phyloP scores from a whole-genome alignment of 2,797 vertebrate genomes.

The Manis pentadactyla region DNA sequence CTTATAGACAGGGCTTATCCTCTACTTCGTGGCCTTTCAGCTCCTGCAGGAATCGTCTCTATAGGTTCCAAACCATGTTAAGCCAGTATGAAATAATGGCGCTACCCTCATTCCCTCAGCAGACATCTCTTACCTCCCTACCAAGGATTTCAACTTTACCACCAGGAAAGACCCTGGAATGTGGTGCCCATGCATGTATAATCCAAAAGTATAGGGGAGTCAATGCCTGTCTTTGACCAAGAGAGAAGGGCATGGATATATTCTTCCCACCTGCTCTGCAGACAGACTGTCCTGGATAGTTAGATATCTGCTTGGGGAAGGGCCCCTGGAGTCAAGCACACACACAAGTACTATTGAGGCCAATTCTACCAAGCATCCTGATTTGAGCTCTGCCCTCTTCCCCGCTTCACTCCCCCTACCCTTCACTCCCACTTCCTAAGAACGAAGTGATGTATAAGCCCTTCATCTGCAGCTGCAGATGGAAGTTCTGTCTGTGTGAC shows the following conservation, averaged over 20 bases:
- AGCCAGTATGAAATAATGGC: not conserved
- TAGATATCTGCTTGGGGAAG: not conserved
- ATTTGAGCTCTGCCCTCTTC: not conserved
- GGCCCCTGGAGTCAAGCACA: not conserved
- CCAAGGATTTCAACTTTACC: not conserved
- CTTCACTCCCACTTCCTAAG: not conserved
- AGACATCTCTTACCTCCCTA: not conserved
- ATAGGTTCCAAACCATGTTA: not conserved
- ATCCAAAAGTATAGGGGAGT: not conserved
- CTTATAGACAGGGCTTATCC: not conserved
- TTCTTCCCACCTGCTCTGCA: not conserved
- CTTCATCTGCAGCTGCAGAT: not conserved
- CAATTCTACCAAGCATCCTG: not conserved
- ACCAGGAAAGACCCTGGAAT: not conserved
- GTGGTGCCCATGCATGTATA: not conserved
- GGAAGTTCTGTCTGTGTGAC: not conserved
- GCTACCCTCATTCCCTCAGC: not conserved
- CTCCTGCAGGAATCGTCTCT: not conserved
- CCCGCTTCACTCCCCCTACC: too few relatives aligned
- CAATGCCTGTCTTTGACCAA: not conserved
- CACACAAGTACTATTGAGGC: not conserved
- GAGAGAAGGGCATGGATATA: not conserved
- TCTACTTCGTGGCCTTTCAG: not conserved
- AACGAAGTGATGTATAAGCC: not conserved
- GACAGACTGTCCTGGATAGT: not conserved